Evolutionary conservation across 2,888 invertebrate genomes (phyloP).

Genomic region (Neocrepidodera transversa): DNA sequence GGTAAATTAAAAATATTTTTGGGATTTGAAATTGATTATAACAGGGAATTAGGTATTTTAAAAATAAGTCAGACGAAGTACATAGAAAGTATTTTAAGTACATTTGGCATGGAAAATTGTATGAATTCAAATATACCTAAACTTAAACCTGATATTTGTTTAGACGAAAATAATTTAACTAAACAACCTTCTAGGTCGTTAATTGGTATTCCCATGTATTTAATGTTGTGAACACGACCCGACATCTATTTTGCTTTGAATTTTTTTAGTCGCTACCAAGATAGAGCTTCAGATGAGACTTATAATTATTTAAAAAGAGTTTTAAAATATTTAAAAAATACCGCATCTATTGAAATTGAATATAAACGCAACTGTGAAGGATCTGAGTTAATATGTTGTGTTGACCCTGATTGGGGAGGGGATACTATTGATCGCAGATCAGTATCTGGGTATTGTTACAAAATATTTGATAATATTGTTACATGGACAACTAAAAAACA

Average conservation of each 20-base stretch:
- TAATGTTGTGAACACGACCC: not conserved
- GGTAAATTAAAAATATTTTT: not conserved
- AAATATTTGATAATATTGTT: slow-evolving; percentile 2
- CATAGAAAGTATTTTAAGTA: not conserved
- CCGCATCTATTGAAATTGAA: not conserved
- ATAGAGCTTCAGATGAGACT: not conserved
- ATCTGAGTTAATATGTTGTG: not conserved
- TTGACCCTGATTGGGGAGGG: slow-evolving; percentile 7
- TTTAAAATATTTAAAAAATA: not conserved
- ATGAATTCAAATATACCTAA: not conserved
- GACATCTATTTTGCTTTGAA: not conserved
- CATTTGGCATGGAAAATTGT: slow-evolving; percentile 1
- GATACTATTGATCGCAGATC: slow-evolving; percentile 8
- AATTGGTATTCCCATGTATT: not conserved
- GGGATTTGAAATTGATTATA: not conserved
- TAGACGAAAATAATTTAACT: not conserved
- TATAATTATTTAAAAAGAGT: not conserved
- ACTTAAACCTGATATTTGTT: not conserved
- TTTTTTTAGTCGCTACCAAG: not conserved
- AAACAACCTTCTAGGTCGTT: not conserved
- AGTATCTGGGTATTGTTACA: not conserved
- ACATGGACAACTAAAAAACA: slow-evolving; percentile 6
- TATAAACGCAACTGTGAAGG: not conserved
- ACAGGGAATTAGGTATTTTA: not conserved
- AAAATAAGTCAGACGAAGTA: not conserved